Percentiles rank a stretch among this genome's conserved stretches.
Evolutionary conservation across 2,888 invertebrate genomes (phyloP).

Genomic region (Drosophila meridiana): DNA sequence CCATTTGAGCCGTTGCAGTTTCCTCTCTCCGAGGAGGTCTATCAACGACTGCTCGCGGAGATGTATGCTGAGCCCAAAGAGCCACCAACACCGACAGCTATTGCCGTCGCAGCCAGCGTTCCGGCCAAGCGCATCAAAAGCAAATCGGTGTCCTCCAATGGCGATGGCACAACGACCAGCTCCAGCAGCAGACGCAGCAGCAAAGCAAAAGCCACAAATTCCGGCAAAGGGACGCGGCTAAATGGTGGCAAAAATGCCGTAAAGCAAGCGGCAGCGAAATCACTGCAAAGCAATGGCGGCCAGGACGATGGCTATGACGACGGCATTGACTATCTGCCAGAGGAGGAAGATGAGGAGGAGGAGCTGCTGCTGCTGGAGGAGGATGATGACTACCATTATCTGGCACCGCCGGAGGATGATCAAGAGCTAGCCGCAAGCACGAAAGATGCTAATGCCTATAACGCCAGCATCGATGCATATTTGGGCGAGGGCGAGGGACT

Average conservation of each 20-base stretch:
- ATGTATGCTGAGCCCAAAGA: slow-evolving; percentile 47
- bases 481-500: slow-evolving; percentile 61
- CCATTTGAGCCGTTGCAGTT: slow-evolving; percentile 90
- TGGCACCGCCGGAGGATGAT: slow-evolving; percentile 71
- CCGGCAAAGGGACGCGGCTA: slow-evolving; percentile 27
- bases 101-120: neutral
- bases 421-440: slow-evolving; percentile 9
- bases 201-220: slow-evolving; percentile 53
- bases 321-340: slow-evolving; percentile 50
- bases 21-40: slow-evolving; percentile 90
- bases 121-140: slow-evolving; percentile 63
- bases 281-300: slow-evolving; percentile 29
- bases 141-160: slow-evolving; percentile 68
- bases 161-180: slow-evolving; percentile 38
- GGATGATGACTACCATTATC: slow-evolving; percentile 75
- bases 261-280: neutral
- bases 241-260: slow-evolving; percentile 35
- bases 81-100: neutral
- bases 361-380: slow-evolving; percentile 65
- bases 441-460: slow-evolving; percentile 49
- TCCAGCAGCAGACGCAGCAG: slow-evolving; percentile 63
- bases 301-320: slow-evolving; percentile 45
- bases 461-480: slow-evolving; percentile 75
- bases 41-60: slow-evolving; percentile 88
- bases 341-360: slow-evolving; percentile 50